Evolutionary conservation across 1,140 invertebrate genomes (phyloP).

Genomic region (Myzus persicae): DNA sequence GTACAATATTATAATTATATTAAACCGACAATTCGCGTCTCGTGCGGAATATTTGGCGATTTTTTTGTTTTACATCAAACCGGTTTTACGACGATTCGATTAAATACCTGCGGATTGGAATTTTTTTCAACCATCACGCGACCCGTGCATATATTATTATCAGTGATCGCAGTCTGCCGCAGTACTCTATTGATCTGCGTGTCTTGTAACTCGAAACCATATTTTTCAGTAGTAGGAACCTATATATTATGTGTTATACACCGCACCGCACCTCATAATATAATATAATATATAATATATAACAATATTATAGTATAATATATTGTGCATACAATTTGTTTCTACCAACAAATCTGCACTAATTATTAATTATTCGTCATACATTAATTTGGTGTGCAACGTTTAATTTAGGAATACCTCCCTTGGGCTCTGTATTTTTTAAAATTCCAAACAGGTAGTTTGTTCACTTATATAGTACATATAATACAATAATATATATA

Average conservation of each 20-base stretch:
- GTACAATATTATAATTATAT: constrained; percentile 1
- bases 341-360: neutral
- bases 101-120: neutral
- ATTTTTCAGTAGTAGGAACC: neutral
- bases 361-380: neutral
- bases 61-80: neutral
- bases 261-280: neutral
- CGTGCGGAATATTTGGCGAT: neutral
- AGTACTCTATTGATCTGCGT: neutral
- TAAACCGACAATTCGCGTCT: neutral
- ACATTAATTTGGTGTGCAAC: neutral
- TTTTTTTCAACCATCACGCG: neutral
- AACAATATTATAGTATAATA: neutral
- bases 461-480: neutral
- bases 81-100: neutral
- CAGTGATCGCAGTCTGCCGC: neutral
- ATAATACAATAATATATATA: too few relatives aligned
- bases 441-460: neutral
- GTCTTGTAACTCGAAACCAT: neutral
- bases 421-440: neutral
- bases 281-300: neutral
- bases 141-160: neutral
- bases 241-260: neutral
- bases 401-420: neutral
- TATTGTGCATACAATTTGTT: neutral